These are phyloP conservation scores for Anableps anableps DNA, from an alignment of 2,797 vertebrate species.

Conservation along the genomic window DNA sequence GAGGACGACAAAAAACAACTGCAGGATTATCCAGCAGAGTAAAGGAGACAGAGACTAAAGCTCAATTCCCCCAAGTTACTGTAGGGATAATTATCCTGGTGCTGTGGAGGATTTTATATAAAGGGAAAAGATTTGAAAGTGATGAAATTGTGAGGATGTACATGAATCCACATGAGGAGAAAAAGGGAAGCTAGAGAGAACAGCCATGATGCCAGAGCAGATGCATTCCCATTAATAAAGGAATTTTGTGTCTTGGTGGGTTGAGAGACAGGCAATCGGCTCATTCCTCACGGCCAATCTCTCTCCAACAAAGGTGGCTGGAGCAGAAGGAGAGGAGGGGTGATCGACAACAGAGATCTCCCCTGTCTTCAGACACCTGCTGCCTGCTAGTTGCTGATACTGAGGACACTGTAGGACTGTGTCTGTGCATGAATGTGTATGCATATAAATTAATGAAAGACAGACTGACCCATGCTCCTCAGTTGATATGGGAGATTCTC, in stretches of 20 bases:
- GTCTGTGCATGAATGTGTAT: conserved; percentile 43
- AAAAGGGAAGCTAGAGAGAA: background rate
- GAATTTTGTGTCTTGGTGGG: conserved; percentile 60
- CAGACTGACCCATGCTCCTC: conserved; percentile 42
- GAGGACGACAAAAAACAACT: conserved; percentile 58
- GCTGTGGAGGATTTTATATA: conserved; percentile 21
- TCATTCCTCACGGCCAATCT: conserved; percentile 63
- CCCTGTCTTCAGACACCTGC: conserved; percentile 81
- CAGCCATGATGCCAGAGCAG: conserved; percentile 61
- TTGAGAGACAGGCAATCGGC: conserved; percentile 55
- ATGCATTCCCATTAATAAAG: conserved; percentile 68
- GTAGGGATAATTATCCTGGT: conserved; percentile 35
- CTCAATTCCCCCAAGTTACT: conserved; percentile 29
- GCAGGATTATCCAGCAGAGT: conserved; percentile 53
- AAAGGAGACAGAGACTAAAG: conserved; percentile 34
- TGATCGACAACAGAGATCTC: conserved; percentile 70
- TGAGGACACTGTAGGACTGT: conserved; percentile 72
- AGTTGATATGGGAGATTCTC: conserved; percentile 41
- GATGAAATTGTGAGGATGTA: conserved; percentile 16
- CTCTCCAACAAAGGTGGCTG: conserved; percentile 70
- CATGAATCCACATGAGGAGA: conserved; percentile 23
- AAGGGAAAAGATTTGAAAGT: conserved; percentile 21
- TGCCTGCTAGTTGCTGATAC: conserved; percentile 67
- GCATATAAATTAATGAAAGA: conserved; percentile 58
- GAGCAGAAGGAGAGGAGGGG: conserved; percentile 51